These are phyloP conservation scores for Formicarius rufipectus DNA, from an alignment of 2,113 vertebrate species.

Conservation along the genomic window DNA sequence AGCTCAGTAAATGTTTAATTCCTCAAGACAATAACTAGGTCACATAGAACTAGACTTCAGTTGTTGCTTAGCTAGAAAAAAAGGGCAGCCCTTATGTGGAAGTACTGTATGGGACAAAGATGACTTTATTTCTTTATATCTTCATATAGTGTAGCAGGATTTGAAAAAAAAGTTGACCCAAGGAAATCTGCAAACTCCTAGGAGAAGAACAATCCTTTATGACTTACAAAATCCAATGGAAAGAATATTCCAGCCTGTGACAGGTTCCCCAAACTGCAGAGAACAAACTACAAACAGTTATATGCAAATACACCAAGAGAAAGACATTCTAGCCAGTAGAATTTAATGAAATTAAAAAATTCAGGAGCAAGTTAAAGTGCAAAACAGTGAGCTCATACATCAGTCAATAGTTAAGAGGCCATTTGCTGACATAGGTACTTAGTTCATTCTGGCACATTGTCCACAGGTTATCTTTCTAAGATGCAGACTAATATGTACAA, in stretches of 20 bases:
- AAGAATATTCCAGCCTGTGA: not conserved
- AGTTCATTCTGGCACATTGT: not conserved
- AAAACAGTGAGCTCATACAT: not conserved
- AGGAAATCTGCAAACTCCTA: not conserved
- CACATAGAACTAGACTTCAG: not conserved
- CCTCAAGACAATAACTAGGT: not conserved
- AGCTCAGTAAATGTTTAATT: not conserved
- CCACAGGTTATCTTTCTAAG: not conserved
- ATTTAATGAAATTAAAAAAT: not conserved
- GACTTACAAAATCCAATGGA: not conserved
- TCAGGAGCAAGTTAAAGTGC: not conserved
- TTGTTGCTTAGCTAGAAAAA: not conserved
- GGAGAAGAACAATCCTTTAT: not conserved
- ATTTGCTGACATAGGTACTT: not conserved
- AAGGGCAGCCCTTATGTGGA: not conserved
- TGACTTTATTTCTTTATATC: not conserved
- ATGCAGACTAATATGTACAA: not conserved
- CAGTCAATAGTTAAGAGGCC: not conserved
- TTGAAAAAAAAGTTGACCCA: not conserved
- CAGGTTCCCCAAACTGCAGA: not conserved
- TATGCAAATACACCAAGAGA: not conserved
- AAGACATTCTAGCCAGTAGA: not conserved
- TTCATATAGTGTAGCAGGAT: not conserved
- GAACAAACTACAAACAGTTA: not conserved
- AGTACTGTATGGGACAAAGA: not conserved